Evolutionary conservation across 2,113 vertebrate species (phyloP).

Genomic region (Sialia sialis): DNA sequence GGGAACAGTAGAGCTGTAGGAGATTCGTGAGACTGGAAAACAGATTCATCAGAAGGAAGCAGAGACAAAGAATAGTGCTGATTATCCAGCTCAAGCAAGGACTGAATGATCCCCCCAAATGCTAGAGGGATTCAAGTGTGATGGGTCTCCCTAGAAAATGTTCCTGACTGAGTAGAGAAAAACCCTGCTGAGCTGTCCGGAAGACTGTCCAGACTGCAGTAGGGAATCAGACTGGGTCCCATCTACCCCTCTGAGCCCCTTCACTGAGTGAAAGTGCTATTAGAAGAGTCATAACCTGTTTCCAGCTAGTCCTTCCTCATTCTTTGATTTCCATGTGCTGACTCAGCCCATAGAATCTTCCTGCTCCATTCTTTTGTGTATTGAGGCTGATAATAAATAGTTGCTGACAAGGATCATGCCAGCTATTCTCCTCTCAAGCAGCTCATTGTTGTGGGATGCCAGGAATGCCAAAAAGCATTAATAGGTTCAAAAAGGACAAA

Average conservation of each 20-base stretch:
- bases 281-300: not conserved
- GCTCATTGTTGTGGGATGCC: not conserved
- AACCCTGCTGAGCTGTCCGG: not conserved
- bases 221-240: not conserved
- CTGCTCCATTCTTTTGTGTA: not conserved
- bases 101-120: not conserved
- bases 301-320: not conserved
- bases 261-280: not conserved
- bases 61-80: not conserved
- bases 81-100: not conserved
- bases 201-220: not conserved
- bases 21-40: not conserved
- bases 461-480: not conserved
- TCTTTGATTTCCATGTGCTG: not conserved
- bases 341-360: not conserved
- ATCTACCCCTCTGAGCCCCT: not conserved
- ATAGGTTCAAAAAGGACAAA: not conserved
- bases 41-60: not conserved
- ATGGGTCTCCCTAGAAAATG: not conserved
- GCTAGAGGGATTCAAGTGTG: not conserved
- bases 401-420: not conserved
- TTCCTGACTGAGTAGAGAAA: not conserved
- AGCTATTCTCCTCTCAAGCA: not conserved
- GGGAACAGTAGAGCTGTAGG: not conserved
- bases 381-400: not conserved